phyloP scores from a whole-genome alignment of 2,113 vertebrate species.

The Centropristis striata region DNA sequence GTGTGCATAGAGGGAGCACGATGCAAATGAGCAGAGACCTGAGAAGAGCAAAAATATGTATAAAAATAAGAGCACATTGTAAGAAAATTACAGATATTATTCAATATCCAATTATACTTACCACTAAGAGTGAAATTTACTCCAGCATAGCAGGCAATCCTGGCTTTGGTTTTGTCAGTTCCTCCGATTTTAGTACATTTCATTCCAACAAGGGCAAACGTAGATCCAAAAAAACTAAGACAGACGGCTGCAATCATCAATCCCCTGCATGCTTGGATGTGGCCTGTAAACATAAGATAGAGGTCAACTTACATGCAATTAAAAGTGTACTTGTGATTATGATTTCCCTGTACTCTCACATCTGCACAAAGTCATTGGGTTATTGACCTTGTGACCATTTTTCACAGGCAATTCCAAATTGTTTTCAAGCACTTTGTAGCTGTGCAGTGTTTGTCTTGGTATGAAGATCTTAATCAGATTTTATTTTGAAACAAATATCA shows the following conservation, averaged over 20 bases:
- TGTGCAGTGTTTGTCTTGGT: neutral
- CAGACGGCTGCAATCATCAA: conserved; percentile 94
- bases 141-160: conserved; percentile 91
- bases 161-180: conserved; percentile 91
- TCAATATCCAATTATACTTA: conserved; percentile 71
- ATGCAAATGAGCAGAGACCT: conserved; percentile 94
- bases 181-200: conserved; percentile 97
- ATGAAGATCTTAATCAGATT: conserved; percentile 33
- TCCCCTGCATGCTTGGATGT: conserved; percentile 95
- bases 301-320: neutral
- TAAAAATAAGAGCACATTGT: no score
- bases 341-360: neutral
- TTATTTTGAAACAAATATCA: conserved; percentile 81
- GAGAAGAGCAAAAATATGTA: conserved; percentile 23
- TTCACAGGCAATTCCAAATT: conserved; percentile 40
- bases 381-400: conserved; percentile 43
- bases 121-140: conserved; percentile 91
- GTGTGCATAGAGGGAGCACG: conserved; percentile 95
- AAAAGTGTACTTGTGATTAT: neutral
- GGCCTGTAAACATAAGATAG: conserved; percentile 84
- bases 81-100: conserved; percentile 2
- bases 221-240: conserved; percentile 91
- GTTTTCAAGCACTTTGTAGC: conserved; percentile 26
- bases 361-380: conserved; percentile 38
- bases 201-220: conserved; percentile 94